Base-by-base conservation (phyloP, 1,140 invertebrate species). In the Fopius arisanus region DNA sequence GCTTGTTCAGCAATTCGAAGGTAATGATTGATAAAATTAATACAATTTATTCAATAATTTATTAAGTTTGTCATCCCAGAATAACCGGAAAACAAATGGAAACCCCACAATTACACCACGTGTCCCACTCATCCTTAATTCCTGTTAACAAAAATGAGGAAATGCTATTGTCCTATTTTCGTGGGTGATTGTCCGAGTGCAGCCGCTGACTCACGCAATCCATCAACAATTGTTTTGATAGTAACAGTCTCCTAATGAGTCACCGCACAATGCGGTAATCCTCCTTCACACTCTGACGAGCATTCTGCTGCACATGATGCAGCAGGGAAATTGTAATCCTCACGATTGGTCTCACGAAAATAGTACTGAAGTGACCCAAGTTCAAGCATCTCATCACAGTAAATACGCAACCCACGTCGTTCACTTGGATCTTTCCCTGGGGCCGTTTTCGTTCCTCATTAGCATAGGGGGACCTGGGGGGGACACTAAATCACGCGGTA, bases 321-420 rank as follows among this genome's bases (percentile, higher is more conserved):
- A 14, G 7, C 2, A 5, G 26, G 26, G 19, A 28, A 1, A 3
- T 28, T 23, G 21, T 59, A 7, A 26, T 6, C 10, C 23, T 9
- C 3, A 6, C 9, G 3, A 26, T 59, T 59, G 21, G 5, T 23
- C 54, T 59, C 23, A 59, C 54, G 1, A 59, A 59, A 59, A 59
- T 59, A 28, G 54, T 23, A 21, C 48, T 54, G 3, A 9, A 54
- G n/a, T 21, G 48, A 10, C 6, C 10, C 54, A 59, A 59, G 54
- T 26, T 28, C 19, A 59, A 1, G 19, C 23, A 12, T 59, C 92
- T n/a, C 82, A 87, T 67, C 91, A 77, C 70, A 54, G 12, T 70
- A 28, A 76, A 78, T 92, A 48, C 74, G 93, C 93, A 93, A 82
- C 93, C 93, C 84, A 91, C 94, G 72, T 94, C 95, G 3, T 93